Evolutionary conservation across 2,113 vertebrate species (phyloP), one percentile per base, ranked within the genome.

Genomic region (Verasper variegatus): DNA sequence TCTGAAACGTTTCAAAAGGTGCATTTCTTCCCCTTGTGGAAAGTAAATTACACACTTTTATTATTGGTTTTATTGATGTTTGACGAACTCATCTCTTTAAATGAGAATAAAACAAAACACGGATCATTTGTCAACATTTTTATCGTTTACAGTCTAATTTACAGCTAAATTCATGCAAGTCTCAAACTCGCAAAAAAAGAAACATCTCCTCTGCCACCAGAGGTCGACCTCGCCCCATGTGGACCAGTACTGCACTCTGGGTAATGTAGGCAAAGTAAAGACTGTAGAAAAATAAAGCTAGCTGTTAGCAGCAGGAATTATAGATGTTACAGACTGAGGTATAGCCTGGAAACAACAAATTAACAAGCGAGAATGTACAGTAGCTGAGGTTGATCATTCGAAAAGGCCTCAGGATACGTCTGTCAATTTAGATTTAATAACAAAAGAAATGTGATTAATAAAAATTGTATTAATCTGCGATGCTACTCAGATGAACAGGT

Each of bases 111-210:
- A 49, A 54, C 20, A 5, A 79, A 45, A 77, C 20, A 61, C 47
- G 2, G 35, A 69, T 73, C 40, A 58, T 54, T 81, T 81, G 74
- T 92, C 71, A 69, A 84, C 24, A 74, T 64, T 70, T 76, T 94
- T 94, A 92, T 94, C 91, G 69, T 90, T 92, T 89, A 87, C 82
- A 91, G 79, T 89, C 79, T 78, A 10, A 51, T 52, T 52, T 89
- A 93, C 79, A 92, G 90, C 74, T 88, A 88, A 89, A 89, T 85
- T 88, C 83, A 91, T 81, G 85, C 89, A 93, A 93, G 90, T 92
- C 59, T 88, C 86, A 90, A 91, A 93, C 88, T 94, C 86, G 80
- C 81, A 86, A 89, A 82, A 84, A 90, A 89, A 90, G 35, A 89
- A 88, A 80, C 35, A 72, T 81, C 57, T 84, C 75, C 76, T 92